These are phyloP conservation scores for Alloplasta piceator DNA, from an alignment of 2,888 invertebrate species.

Conservation along the genomic window DNA sequence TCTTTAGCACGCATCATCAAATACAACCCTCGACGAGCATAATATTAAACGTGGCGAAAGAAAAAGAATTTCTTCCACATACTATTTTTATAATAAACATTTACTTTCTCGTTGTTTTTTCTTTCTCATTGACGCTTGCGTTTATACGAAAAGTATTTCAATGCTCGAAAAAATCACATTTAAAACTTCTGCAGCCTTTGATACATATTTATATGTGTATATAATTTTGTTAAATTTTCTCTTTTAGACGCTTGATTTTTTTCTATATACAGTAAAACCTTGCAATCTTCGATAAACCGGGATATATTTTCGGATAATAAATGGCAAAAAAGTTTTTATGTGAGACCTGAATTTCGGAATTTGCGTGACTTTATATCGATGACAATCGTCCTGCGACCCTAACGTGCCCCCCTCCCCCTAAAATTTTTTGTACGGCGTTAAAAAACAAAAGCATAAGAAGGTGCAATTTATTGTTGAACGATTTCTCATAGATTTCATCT, in stretches of 20 bases:
- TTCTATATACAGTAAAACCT: conserved; percentile 77
- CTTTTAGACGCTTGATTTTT: conserved; percentile 73
- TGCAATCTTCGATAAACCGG: conserved; percentile 45
- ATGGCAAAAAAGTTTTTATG: not conserved
- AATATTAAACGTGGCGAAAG: not conserved
- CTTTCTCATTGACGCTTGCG: conserved; percentile 9
- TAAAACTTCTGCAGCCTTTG: not conserved
- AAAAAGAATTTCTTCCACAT: conserved; percentile 18
- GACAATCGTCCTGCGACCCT: conserved; percentile 61
- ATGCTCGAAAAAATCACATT: conserved; percentile 30
- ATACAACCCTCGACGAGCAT: conserved; percentile 56
- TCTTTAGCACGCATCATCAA: conserved; percentile 28
- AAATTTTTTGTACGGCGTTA: conserved; percentile 2
- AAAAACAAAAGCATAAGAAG: not conserved
- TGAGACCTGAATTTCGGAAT: not conserved
- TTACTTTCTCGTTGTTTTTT: conserved; percentile 7
- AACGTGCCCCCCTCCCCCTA: not conserved
- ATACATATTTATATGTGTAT: conserved; percentile 48
- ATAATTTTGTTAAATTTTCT: conserved; percentile 70
- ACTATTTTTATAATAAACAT: conserved; percentile 11
- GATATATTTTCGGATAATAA: no score
- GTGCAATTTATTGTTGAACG: no score
- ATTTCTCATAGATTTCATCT: not conserved
- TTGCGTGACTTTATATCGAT: conserved; percentile 6
- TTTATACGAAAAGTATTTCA: conserved; percentile 6